A percentile compares a stretch with the other conserved stretches of the same genome.
phyloP scores from a whole-genome alignment of 2,113 vertebrate species.

The Pachypanchax playfairii region DNA sequence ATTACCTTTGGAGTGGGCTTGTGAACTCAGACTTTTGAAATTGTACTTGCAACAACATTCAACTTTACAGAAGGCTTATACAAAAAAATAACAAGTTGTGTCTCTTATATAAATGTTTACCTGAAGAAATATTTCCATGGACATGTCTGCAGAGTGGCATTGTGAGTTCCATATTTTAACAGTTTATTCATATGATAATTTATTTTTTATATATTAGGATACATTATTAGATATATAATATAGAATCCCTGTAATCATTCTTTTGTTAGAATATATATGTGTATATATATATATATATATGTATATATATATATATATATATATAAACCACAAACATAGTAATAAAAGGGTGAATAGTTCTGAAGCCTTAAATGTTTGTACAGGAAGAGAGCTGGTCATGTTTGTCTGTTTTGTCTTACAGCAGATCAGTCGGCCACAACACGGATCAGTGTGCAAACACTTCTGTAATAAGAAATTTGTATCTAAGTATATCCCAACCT shows the following conservation, averaged over 20 bases:
- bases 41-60: background rate
- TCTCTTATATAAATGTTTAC: too few species aligned
- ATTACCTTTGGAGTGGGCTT: constrained; percentile 1
- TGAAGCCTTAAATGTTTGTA: constrained; percentile 47
- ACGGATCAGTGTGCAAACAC: constrained; percentile 64
- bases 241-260: too few species aligned
- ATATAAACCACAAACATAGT: too few species aligned
- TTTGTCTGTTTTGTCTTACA: constrained; percentile 60
- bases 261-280: too few species aligned
- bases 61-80: background rate
- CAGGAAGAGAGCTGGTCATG: constrained; percentile 25
- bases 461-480: constrained; percentile 74
- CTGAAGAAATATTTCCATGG: too few species aligned
- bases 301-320: too few species aligned
- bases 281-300: too few species aligned
- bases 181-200: too few species aligned
- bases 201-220: too few species aligned
- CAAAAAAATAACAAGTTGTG: background rate
- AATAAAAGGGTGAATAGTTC: background rate
- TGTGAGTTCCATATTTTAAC: too few species aligned
- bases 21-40: background rate
- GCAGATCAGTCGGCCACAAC: constrained; percentile 59
- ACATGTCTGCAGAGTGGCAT: too few species aligned
- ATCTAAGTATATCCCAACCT: constrained; percentile 67
- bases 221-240: too few species aligned